Evolutionary conservation across 2,888 invertebrate species (phyloP).

Genomic region (Cryptus armator): DNA sequence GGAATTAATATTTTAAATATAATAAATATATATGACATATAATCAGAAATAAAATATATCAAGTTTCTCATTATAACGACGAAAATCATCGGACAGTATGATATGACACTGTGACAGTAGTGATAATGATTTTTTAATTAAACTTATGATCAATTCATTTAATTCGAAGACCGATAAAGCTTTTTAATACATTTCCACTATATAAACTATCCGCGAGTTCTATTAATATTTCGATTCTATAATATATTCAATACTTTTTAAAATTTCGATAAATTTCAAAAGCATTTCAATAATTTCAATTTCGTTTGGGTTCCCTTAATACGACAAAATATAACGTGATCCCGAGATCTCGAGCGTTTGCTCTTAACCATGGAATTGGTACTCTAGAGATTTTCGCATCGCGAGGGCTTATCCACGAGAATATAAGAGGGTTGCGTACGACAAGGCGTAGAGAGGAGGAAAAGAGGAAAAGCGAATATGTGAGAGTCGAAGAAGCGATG

Average conservation of each 20-base stretch:
- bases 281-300: neutral
- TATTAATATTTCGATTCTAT: too few relatives aligned
- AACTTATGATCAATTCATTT: too few relatives aligned
- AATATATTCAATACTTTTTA: neutral
- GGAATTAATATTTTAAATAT: neutral
- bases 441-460: neutral
- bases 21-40: too few relatives aligned
- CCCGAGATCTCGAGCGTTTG: neutral
- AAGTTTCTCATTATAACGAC: too few relatives aligned
- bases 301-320: neutral
- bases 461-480: neutral
- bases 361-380: neutral
- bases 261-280: neutral
- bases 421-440: conserved; percentile 5
- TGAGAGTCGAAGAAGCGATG: conserved; percentile 5
- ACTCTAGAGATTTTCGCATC: neutral
- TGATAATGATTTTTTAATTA: too few relatives aligned
- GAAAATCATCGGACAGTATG: too few relatives aligned
- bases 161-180: too few relatives aligned
- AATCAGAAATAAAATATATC: too few relatives aligned
- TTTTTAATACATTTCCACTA: too few relatives aligned
- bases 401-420: neutral
- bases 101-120: too few relatives aligned
- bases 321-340: neutral
- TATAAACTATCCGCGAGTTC: too few relatives aligned